Conservation (phyloP, 2,113 vertebrate species). For the Cheirogaleus medius region DNA sequence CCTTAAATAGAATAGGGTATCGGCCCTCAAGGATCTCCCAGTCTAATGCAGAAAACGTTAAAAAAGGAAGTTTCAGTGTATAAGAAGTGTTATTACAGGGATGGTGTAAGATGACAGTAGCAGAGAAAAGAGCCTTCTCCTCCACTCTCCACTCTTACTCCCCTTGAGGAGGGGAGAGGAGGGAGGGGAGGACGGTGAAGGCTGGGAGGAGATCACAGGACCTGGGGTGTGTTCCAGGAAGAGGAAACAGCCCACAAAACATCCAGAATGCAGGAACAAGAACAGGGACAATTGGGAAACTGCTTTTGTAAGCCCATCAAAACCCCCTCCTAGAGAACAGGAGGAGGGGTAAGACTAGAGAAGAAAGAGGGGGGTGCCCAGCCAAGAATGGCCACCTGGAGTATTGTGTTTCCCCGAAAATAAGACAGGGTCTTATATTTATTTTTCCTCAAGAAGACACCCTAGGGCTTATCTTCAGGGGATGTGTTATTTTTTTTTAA, state of each 20-base stretch:
- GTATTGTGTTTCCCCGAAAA: no score
- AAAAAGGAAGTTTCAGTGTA: background rate
- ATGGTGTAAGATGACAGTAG: background rate
- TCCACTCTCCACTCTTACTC: background rate
- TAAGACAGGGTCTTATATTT: no score
- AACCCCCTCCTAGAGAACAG: background rate
- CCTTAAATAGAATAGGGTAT: background rate
- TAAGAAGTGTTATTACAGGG: background rate
- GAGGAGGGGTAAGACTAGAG: background rate
- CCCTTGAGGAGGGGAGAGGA: background rate
- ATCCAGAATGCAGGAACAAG: background rate
- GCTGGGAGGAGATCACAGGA: background rate
- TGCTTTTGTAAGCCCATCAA: background rate
- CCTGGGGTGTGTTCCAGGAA: background rate
- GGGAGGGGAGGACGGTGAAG: background rate
- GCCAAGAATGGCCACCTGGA: background rate
- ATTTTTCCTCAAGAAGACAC: no score
- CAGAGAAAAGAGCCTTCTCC: background rate
- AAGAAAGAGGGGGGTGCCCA: background rate
- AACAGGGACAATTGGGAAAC: background rate
- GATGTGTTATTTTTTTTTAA: no score
- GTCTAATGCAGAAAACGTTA: background rate
- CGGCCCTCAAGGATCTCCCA: background rate
- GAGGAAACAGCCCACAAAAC: background rate
- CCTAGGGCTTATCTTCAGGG: no score